Conservation (phyloP, 1,140 invertebrate species). For the Archivesica marissinica region DNA sequence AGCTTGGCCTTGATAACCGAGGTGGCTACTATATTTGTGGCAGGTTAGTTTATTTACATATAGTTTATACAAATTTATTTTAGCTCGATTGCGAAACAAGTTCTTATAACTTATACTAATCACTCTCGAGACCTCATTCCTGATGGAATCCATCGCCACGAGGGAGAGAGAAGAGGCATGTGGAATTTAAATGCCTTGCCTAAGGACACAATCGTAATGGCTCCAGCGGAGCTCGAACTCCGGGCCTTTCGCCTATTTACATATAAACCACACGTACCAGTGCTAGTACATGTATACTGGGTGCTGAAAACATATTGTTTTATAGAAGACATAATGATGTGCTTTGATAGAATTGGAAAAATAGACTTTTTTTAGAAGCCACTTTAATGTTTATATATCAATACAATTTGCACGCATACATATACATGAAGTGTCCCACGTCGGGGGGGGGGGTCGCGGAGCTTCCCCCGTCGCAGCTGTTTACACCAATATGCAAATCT, state of each 20-base stretch:
- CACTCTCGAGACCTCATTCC: no score
- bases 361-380: no score
- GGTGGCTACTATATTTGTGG: slow-evolving; percentile 49
- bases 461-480: neutral
- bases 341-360: no score
- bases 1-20: slow-evolving; percentile 46
- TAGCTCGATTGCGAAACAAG: neutral
- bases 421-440: neutral
- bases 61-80: no score
- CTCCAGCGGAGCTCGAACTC: no score
- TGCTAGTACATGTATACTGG: neutral
- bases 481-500: neutral
- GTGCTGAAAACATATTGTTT: neutral
- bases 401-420: neutral
- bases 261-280: neutral
- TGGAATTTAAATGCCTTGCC: no score
- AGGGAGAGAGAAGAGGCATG: no score
- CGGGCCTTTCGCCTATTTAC: no score
- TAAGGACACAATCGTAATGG: no score
- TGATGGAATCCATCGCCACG: no score
- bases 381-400: neutral
- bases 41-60: slow-evolving; percentile 30
- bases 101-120: neutral
- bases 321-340: no score
- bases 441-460: neutral